A percentile compares a stretch with the other conserved stretches of the same genome.
phyloP scores from a whole-genome alignment of 2,888 invertebrate species.

The Parthenolecanium corni region DNA sequence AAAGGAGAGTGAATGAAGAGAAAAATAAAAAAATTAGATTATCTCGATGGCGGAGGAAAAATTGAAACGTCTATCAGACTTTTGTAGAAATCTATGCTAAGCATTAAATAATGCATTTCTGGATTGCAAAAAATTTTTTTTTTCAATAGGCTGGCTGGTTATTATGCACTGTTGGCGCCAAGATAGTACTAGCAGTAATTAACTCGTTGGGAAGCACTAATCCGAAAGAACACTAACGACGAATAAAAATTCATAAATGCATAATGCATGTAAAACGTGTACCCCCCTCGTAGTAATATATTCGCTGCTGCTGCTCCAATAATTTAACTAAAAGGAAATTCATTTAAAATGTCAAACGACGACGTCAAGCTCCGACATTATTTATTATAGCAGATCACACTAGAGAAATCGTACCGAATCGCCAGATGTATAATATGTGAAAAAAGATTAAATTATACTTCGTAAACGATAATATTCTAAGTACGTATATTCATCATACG shows the following conservation, averaged over 20 bases:
- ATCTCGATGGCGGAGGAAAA: background rate
- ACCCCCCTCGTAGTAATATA: background rate
- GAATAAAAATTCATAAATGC: slow-evolving; percentile 1
- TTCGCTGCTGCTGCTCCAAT: slow-evolving; percentile 2
- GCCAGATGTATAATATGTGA: background rate
- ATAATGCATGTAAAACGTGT: background rate
- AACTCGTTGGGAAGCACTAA: background rate
- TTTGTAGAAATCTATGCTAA: background rate
- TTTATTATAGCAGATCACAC: slow-evolving; percentile 7
- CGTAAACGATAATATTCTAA: slow-evolving; percentile 3
- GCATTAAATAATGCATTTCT: too few relatives aligned
- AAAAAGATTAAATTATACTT: slow-evolving; percentile 4
- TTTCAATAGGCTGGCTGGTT: background rate
- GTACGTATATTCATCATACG: background rate
- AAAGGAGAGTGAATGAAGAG: background rate
- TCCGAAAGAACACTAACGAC: background rate
- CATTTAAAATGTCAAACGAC: slow-evolving; percentile 5
- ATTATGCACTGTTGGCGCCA: background rate
- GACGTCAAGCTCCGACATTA: slow-evolving; percentile 1
- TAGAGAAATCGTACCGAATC: slow-evolving; percentile 2
- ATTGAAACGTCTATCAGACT: background rate
- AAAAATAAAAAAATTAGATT: background rate
- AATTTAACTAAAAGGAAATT: slow-evolving; percentile 5
- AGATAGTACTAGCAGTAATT: background rate
- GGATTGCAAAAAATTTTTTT: too few relatives aligned